Base-by-base conservation (phyloP, 2,797 vertebrate genomes). In the Sebastes melanostomus region DNA sequence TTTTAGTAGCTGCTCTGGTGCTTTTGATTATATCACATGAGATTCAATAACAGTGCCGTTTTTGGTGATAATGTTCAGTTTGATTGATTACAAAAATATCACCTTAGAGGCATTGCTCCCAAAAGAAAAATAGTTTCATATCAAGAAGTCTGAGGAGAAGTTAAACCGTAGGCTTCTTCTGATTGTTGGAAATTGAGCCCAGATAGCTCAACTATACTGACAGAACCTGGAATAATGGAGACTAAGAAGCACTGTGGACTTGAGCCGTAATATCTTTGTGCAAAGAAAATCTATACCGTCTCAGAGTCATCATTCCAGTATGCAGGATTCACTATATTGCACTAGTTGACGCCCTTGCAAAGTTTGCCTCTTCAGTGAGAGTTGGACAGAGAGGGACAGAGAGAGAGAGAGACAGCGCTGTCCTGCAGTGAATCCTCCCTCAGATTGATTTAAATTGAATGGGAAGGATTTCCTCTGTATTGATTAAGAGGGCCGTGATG, bases 401-500 rank as follows among this genome's bases (percentile, higher is more conserved):
- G 6, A 46, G 42, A 20, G 38, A 27, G 60, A 61, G 63, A 60
- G 46, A 54, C 24, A 34, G 72, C 13, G 18, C 52, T 71, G 66
- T 75, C 77, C 36, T 27, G 4, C 24, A 2, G 71, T 83, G 78
- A 90, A 89, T 72, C 78, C 74, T 74, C 60, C 59, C 68, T 69
- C 66, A 16, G 46, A 55, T 84, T 88, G 88, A 91, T 84, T 66
- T 73, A 83, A 78, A 91, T 93, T 69, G 66, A 89, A 88, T 50
- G 70, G 80, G 88, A 91, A 85, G 86, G 88, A 86, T 85, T 93
- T 92, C 84, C 82, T 92, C 78, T 29, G 66, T 87, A 90, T 93
- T 78, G 90, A 95, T 92, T 86, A 86, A 90, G 74, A 46, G 32
- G 42, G 74, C 76, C 56, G 80, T 77, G 75, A 89, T 78, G 82